Evolutionary conservation across 2,797 vertebrate species (phyloP), one percentile per base, ranked within the genome.

Genomic region (Eulemur albifrons): DNA sequence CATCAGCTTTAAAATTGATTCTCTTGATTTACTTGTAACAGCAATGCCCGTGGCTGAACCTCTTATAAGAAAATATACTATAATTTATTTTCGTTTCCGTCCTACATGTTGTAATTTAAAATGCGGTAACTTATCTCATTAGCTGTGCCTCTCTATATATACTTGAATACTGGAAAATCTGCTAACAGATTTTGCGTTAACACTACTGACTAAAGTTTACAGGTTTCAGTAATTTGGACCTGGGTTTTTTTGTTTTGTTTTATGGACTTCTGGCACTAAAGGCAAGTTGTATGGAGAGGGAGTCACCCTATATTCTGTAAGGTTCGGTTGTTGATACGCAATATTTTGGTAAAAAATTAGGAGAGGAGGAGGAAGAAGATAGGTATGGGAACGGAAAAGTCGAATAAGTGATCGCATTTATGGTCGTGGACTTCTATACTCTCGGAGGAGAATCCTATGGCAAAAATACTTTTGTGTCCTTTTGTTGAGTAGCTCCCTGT

Each of bases 1-100:
- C 57, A 50, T 52, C 8, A 14, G n/a, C 73, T 70, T 87, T 14
- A 92, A 84, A 87, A 84, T 65, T 50, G 80, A 35, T 81, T 97
- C 17, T 80, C 93, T 69, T 84, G 91, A 89, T 95, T 97, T 95
- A 81, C 50, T 97, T 40, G 7, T 87, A 79, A 95, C 32, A 35
- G 3, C 75, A 52, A 48, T 84, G 76, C 13, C 75, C 76, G 27
- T 69, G 96, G 73, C 93, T 40, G 3, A 90, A 88, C 70, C 91
- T 94, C 43, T 43, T 82, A 48, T 52, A 63, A 81, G 93, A 75
- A 90, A 90, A 57, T 40, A 70, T 6, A 25, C 73, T 95, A 0
- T 91, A 14, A 45, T 96, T 97, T 92, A 43, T 88, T 38, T 84
- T 23, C 61, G 59, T 75, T 80, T 38, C 94, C 61, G 59, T 94